Base-by-base conservation (phyloP, 2,113 vertebrate genomes). In the Geococcyx californianus region DNA sequence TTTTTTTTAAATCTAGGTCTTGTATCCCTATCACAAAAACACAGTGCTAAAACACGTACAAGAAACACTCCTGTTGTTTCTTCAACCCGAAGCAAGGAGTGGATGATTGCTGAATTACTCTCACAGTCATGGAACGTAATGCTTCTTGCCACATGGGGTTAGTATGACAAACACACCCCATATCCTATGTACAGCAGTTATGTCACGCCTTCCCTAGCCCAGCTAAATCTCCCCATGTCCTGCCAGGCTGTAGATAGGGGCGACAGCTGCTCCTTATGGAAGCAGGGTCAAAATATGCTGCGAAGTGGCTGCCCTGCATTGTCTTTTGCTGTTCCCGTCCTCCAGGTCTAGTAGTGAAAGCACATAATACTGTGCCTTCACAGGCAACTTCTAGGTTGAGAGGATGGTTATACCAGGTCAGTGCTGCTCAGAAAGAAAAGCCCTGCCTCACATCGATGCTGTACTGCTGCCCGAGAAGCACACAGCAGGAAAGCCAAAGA, bases 181-280 rank as follows among this genome's bases (percentile, higher is more conserved):
- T 8, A 36, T 11, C 13, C 1, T 3, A 52, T 20, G 14, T 33
- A 11, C 62, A 58, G 26, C 0, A 0, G 13, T 45, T 20, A 17
- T 9, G n/a, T 24, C 8, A 7, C 28, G 15, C 13, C 8, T 68
- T 76, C 6, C 44, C 10, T 23, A 82, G 33, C 8, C 24, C 45
- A 58, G 31, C 12, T 34, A 25, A n/a, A 16, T 54, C 8, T 42
- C 42, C 0, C 0, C 10, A 7, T 1, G 9, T 36, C 16, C 56
- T 81, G 28, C 38, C 28, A 54, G 66, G 38, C 23, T 84, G 38
- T 8, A 26, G 16, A 17, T 3, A 2, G 13, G 8, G 3, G 5
- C 45, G 49, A 26, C n/a, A 51, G 23, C 38, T 87, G 42, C 10
- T 87, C 17, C 28, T 68, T 4, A 1, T 11, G 36, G 29, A 44